A percentile compares a stretch with the other conserved stretches of the same genome.
Evolutionary conservation across 2,888 invertebrate genomes (phyloP).

Genomic region (Drosophila buzzatii): DNA sequence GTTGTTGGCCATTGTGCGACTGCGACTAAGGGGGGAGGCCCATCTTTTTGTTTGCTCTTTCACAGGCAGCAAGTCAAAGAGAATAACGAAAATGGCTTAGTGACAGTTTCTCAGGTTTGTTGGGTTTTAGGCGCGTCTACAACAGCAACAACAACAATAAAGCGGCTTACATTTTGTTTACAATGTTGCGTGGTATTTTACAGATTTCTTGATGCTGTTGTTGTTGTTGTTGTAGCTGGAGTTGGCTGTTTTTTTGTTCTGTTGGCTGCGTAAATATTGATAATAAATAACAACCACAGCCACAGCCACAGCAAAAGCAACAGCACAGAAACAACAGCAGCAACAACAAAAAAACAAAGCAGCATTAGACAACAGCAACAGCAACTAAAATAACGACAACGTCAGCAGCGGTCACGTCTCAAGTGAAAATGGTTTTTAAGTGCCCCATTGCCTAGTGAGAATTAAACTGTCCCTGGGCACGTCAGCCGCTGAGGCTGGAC

Average conservation of each 20-base stretch:
- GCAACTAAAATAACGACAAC: slow-evolving; percentile 43
- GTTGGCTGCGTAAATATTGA: slow-evolving; percentile 76
- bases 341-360: slow-evolving; percentile 51
- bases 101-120: slow-evolving; percentile 60
- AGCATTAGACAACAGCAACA: slow-evolving; percentile 42
- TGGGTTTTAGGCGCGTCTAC: slow-evolving; percentile 64
- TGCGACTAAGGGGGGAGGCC: slow-evolving; percentile 28
- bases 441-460: slow-evolving; percentile 76
- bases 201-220: slow-evolving; percentile 53
- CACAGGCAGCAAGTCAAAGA: slow-evolving; percentile 53
- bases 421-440: slow-evolving; percentile 79
- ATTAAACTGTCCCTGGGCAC: slow-evolving; percentile 80
- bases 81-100: slow-evolving; percentile 66
- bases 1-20: slow-evolving; percentile 34
- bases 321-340: slow-evolving; percentile 36
- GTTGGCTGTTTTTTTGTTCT: slow-evolving; percentile 24
- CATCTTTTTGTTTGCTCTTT: slow-evolving; percentile 23
- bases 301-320: slow-evolving; percentile 45
- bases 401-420: slow-evolving; percentile 76
- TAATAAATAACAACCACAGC: slow-evolving; percentile 69
- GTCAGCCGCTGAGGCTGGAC: slow-evolving; percentile 54
- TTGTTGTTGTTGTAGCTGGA: slow-evolving; percentile 10
- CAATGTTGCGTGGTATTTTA: slow-evolving; percentile 81
- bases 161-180: slow-evolving; percentile 80
- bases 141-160: slow-evolving; percentile 52